These are phyloP conservation scores for Mastacembelus armatus DNA, from an alignment of 2,797 vertebrate species.

Conservation along the genomic window DNA sequence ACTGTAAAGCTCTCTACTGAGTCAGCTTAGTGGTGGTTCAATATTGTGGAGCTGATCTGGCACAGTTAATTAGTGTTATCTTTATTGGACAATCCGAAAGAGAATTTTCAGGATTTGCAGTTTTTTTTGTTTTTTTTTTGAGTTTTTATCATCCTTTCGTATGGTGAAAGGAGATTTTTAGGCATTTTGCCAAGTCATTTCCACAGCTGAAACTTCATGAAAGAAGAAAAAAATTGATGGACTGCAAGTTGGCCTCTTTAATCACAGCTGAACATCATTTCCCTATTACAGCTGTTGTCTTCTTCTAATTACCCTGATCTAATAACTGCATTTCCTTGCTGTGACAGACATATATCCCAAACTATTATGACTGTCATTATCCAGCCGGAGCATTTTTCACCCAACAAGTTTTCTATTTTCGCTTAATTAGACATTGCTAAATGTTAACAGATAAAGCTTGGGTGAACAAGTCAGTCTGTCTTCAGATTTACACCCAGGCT, in stretches of 20 bases:
- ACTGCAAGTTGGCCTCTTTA: conserved; percentile 48
- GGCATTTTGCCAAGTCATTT: conserved; percentile 21
- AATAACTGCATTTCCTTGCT: conserved; percentile 75
- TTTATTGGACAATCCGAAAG: conserved; percentile 36
- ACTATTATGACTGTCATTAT: conserved; percentile 79
- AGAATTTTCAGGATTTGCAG: conserved; percentile 8
- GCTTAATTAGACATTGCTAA: conserved; percentile 82
- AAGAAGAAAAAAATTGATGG: conserved; percentile 44
- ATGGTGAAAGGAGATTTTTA: not conserved
- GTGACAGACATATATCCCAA: conserved; percentile 77
- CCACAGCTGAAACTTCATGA: conserved; percentile 29
- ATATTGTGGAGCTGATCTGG: conserved; percentile 13
- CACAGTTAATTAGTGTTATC: conserved; percentile 37
- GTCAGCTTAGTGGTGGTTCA: not conserved
- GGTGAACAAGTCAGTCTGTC: conserved; percentile 68
- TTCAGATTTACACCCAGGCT: conserved; percentile 75
- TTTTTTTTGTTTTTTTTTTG: not conserved
- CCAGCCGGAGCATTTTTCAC: conserved; percentile 57
- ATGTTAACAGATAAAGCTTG: conserved; percentile 80
- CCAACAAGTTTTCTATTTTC: conserved; percentile 61
- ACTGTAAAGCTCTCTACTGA: conserved; percentile 4
- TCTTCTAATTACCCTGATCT: conserved; percentile 79
- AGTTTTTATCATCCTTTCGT: not conserved
- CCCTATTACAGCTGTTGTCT: conserved; percentile 69
- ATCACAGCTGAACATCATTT: conserved; percentile 64